Evolutionary conservation across 2,113 vertebrate genomes (phyloP).

Genomic region (Neodontobutis hainanensis): DNA sequence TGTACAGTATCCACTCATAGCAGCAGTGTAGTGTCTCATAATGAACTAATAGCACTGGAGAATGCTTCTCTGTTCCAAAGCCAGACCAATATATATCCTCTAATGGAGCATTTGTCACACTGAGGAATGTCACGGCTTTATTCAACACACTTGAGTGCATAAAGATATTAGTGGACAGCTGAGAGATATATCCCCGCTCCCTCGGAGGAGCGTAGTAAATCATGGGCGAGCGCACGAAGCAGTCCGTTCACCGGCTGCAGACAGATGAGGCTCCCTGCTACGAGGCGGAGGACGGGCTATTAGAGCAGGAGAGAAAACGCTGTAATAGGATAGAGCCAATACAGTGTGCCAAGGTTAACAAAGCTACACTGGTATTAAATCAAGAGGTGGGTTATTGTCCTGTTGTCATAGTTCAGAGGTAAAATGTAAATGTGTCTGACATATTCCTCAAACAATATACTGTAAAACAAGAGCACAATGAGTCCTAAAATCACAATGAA

Average conservation of each 20-base stretch:
- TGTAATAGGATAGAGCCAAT: slow-evolving; percentile 51
- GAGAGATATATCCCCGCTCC: slow-evolving; percentile 66
- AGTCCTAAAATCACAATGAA: not conserved
- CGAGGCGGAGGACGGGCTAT: slow-evolving; percentile 46
- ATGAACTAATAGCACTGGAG: slow-evolving; percentile 38
- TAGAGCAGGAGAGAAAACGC: slow-evolving; percentile 44
- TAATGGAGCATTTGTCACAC: slow-evolving; percentile 70
- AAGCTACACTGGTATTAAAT: slow-evolving; percentile 31
- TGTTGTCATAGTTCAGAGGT: not conserved
- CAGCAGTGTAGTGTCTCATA: slow-evolving; percentile 28
- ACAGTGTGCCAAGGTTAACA: slow-evolving; percentile 51
- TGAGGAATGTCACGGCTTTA: slow-evolving; percentile 69
- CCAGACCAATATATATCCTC: slow-evolving; percentile 46
- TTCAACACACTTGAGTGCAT: slow-evolving; percentile 74
- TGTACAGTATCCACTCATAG: slow-evolving; percentile 12
- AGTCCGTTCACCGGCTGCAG: slow-evolving; percentile 54
- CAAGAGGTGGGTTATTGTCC: slow-evolving; percentile 6
- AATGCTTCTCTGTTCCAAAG: slow-evolving; percentile 55
- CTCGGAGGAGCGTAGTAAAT: slow-evolving; percentile 66
- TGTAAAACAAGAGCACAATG: not conserved
- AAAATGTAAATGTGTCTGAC: not conserved
- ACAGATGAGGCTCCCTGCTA: slow-evolving; percentile 63
- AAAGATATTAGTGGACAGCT: slow-evolving; percentile 73
- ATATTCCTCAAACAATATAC: not conserved
- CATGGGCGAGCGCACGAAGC: slow-evolving; percentile 51